A percentile compares a stretch with the other conserved stretches of the same genome.
phyloP scores from a whole-genome alignment of 2,797 vertebrate genomes.

The Numenius phaeopus region DNA sequence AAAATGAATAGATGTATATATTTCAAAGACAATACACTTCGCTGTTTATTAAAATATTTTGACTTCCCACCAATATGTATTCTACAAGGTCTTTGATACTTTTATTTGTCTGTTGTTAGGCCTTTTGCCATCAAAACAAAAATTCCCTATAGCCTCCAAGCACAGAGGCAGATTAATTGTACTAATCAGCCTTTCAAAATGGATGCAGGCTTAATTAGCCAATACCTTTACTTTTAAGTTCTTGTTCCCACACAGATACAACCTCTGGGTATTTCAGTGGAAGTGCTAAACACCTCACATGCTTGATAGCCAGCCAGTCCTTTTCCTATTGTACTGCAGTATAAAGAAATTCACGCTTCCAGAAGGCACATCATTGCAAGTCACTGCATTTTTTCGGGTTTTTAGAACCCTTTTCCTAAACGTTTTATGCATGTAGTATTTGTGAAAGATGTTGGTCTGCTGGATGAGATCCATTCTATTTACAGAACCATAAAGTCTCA shows the following conservation, averaged over 20 bases:
- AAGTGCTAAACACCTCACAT: not conserved
- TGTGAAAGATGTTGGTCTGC: not conserved
- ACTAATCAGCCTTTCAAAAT: not conserved
- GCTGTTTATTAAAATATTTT: not conserved
- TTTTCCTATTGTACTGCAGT: not conserved
- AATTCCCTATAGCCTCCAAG: not conserved
- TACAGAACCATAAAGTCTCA: not conserved
- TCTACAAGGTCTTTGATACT: not conserved
- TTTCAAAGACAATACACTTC: not conserved
- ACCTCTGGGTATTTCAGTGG: not conserved
- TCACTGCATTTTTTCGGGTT: not conserved
- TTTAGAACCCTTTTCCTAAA: not conserved
- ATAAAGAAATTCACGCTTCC: not conserved
- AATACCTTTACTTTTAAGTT: not conserved
- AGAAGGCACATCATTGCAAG: not conserved
- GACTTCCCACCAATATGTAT: not conserved
- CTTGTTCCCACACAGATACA: not conserved
- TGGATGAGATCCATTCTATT: not conserved
- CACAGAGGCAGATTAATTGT: not conserved
- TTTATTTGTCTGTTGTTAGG: not conserved
- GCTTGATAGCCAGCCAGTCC: not conserved
- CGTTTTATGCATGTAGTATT: not conserved
- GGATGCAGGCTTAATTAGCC: not conserved
- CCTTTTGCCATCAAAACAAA: not conserved
- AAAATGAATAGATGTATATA: not conserved